Base-by-base conservation (phyloP, 2,888 invertebrate genomes). In the Leptinotarsa tumamoca region DNA sequence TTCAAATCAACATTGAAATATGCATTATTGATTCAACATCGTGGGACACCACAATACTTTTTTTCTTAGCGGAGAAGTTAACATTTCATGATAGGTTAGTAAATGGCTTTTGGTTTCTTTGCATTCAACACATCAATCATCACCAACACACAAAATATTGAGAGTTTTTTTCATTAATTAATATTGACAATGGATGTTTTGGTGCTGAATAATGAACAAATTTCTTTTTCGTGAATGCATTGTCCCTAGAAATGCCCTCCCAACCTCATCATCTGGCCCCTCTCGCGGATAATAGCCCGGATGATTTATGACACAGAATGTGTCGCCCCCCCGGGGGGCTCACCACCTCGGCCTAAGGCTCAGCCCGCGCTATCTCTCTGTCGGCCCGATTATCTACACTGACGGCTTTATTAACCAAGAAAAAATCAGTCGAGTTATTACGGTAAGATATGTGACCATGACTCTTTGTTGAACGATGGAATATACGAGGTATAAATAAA, bases 331-430 rank as follows among this genome's bases (percentile, higher is more conserved):
- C 76, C 71, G 72, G 71, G 73, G 76, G 76, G 73, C 66, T 58
- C 61, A 74, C 71, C 74, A 74, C 74, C 74, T 52, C 74, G 23
- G 61, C 73, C 61, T 67, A 49, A 58, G 66, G 67, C 68, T 68
- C 75, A 68, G 68, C 58, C 72, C 70, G 70, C 74, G 66, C 70
- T 74, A 70, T 68, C 74, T 68, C 74, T 74, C 71, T 52, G 52
- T 72, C 71, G 75, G 56, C 68, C 78, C 78, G 75, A 78, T 78
- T 78, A 78, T 78, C 75, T 73, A 52, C 72, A 71, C 68, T 78
- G 78, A 78, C 78, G 78, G 75, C 78, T 78, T 78, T 78, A 78
- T 78, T 78, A 78, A 68, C 75, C 70, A 69, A 73, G 68, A 71
- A 73, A 77, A 74, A 77, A 70, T 66, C 67, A 69, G 70, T 56